Base-by-base conservation (phyloP, 2,113 vertebrate genomes). In the Zosterops pallidus region DNA sequence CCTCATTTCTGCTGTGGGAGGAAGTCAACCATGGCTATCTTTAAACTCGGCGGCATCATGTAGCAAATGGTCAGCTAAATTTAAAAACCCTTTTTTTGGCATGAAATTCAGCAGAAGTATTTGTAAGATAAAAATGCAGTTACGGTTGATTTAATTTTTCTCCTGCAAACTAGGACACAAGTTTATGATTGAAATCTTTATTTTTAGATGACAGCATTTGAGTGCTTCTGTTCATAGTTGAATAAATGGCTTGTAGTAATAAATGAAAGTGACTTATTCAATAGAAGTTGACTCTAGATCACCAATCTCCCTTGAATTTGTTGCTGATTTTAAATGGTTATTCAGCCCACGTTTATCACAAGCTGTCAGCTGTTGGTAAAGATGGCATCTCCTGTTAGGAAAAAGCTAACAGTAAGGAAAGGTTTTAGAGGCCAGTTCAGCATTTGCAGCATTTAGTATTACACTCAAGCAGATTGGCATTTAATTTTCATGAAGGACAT, bases 31-130 rank as follows among this genome's bases (percentile, higher is more conserved):
- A 7, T 42, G 53, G 64, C 78, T 96, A 69, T 97, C 91, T 96
- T 97, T 96, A 96, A 95, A 91, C 53, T 90, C 16, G 6, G 56
- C 41, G 6, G 83, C 72, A 95, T 97, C 78, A 70, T 92, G 70
- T 94, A 97, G 82, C 88, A 96, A 83, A 74, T 94, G 91, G 96
- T 97, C 97, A 97, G 96, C 97, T 98, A 97, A 97, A 97, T 98
- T 97, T 98, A 97, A 98, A 97, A 96, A 79, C 74, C 57, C 1
- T 57, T 86, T 84, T 96, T 96, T 96, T 96, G 92, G 96, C 96
- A 91, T 95, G 96, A 92, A 97, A 95, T 95, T 88, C 80, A 95
- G 89, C 94, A 95, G 71, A 95, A 95, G 89, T 86, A 92, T 97
- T 97, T 97, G 89, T 94, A 92, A 95, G 89, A 97, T 86, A 95